Percentiles rank a stretch among this genome's conserved stretches.
Conservation (phyloP, 2,888 invertebrate species). For the Synergus umbraculus region DNA sequence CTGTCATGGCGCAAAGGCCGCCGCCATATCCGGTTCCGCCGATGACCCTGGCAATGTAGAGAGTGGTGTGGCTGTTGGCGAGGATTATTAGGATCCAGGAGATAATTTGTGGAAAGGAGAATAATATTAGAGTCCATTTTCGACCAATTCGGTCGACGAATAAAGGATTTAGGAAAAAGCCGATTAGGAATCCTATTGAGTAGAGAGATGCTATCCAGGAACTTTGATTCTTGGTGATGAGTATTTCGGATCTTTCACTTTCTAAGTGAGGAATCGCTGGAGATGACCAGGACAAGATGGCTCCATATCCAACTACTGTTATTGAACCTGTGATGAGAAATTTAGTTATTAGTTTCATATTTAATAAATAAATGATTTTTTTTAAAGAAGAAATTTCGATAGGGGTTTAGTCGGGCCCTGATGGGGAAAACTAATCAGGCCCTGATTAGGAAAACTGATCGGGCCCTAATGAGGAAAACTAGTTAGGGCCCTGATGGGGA, state of each 20-base stretch:
- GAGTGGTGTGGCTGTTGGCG: conserved; percentile 59
- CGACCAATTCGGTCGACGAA: conserved; percentile 68
- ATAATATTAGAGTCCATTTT: conserved; percentile 64
- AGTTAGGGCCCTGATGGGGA: too few species aligned
- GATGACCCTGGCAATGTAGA: conserved; percentile 76
- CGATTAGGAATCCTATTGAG: conserved; percentile 66
- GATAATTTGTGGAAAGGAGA: conserved; percentile 65
- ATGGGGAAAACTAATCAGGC: too few species aligned
- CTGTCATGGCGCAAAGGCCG: conserved; percentile 78
- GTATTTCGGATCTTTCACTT: conserved; percentile 60
- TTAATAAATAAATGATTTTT: too few species aligned
- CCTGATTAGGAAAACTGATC: too few species aligned
- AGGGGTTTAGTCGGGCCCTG: too few species aligned
- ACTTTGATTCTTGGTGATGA: conserved; percentile 64
- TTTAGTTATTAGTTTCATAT: not conserved
- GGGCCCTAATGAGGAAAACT: too few species aligned
- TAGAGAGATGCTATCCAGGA: conserved; percentile 71
- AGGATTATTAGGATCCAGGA: conserved; percentile 69
- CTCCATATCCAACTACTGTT: conserved; percentile 68
- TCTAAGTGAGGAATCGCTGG: conserved; percentile 68
- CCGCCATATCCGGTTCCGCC: conserved; percentile 78
- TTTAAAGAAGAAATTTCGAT: too few species aligned
- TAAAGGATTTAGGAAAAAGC: conserved; percentile 64
- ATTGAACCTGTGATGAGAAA: conserved; percentile 62
- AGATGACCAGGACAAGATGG: conserved; percentile 69